Conservation (phyloP, 2,113 vertebrate species). For the Recurvirostra avosetta region DNA sequence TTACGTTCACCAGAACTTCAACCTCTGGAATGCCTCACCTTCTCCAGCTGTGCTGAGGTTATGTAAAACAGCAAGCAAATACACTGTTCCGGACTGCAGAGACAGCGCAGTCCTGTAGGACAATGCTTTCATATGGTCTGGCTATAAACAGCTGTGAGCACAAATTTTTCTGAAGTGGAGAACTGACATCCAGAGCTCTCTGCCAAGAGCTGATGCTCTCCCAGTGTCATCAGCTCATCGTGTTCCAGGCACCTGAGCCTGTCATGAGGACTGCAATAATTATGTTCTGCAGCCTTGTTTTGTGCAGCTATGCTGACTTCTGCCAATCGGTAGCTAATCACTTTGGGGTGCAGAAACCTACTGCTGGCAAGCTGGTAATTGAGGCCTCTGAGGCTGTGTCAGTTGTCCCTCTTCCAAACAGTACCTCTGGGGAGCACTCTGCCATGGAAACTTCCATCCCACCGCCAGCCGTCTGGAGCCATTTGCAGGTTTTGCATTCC, state of each 20-base stretch:
- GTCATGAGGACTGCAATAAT: not conserved
- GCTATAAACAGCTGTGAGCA: not conserved
- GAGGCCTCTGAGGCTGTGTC: not conserved
- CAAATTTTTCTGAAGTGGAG: not conserved
- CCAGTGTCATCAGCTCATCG: not conserved
- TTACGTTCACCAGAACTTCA: not conserved
- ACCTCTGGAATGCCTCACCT: not conserved
- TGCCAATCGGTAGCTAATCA: not conserved
- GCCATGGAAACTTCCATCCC: not conserved
- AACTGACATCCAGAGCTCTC: not conserved
- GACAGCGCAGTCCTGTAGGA: not conserved
- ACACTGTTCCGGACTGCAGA: not conserved
- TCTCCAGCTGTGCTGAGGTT: not conserved
- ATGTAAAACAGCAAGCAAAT: not conserved
- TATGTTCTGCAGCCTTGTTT: not conserved
- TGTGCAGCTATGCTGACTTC: not conserved
- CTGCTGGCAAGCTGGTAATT: not conserved
- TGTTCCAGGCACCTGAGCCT: not conserved
- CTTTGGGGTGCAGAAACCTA: not conserved
- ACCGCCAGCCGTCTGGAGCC: fast-evolving
- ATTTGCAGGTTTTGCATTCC: not conserved
- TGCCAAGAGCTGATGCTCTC: not conserved
- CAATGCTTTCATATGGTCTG: not conserved
- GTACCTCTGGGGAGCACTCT: not conserved
- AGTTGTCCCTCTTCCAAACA: not conserved